Evolutionary conservation across 2,888 invertebrate species (phyloP).

Genomic region (Yponomeuta malinellus): DNA sequence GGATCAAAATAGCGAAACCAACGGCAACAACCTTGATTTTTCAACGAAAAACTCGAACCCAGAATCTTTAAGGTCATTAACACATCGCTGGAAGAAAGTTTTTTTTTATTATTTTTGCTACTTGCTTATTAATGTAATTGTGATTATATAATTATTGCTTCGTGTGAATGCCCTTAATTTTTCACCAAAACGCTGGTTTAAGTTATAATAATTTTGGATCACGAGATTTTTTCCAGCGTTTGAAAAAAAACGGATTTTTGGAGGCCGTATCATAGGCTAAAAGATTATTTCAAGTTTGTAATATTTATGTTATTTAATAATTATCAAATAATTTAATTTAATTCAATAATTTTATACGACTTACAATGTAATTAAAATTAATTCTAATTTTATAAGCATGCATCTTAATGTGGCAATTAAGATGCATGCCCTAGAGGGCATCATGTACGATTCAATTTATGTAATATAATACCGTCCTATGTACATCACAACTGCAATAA

Average conservation of each 20-base stretch:
- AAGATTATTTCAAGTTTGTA: no score
- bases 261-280: not conserved
- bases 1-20: no score
- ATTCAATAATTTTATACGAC: no score
- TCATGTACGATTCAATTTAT: no score
- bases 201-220: not conserved
- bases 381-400: no score
- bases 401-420: no score
- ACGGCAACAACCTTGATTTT: not conserved
- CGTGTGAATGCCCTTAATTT: not conserved
- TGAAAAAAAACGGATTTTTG: not conserved
- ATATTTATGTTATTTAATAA: no score
- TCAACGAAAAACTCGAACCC: not conserved
- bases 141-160: not conserved
- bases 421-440: no score
- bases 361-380: no score
- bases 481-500: no score
- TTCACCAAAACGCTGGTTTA: not conserved
- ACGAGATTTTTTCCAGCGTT: not conserved
- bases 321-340: no score
- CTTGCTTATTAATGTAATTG: not conserved
- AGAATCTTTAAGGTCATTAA: not conserved
- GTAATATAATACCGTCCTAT: no score
- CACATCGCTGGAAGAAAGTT: not conserved
- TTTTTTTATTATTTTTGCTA: not conserved